Evolutionary conservation across 2,888 invertebrate genomes (phyloP).

Genomic region (Eupithecia pulchellata): DNA sequence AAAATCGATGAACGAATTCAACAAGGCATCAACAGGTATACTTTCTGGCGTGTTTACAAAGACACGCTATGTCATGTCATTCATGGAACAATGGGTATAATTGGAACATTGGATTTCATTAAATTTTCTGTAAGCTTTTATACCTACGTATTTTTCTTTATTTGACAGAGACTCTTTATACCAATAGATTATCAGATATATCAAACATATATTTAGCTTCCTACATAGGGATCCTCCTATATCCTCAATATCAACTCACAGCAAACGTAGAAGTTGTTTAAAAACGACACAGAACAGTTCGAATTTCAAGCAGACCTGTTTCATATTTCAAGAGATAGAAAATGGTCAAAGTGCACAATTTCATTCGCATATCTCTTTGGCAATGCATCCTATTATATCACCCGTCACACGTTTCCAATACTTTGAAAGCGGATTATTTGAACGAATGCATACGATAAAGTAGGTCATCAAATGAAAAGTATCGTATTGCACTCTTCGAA

Average conservation of each 20-base stretch:
- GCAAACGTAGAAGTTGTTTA: not conserved
- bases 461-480: constrained; percentile 50
- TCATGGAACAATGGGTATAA: not conserved
- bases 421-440: constrained; percentile 58
- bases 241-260: no score
- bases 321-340: not conserved
- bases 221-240: no score
- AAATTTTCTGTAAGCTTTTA: not conserved
- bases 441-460: constrained; percentile 48
- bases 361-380: constrained; percentile 21
- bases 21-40: constrained; percentile 3
- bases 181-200: not conserved
- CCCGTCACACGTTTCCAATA: constrained; percentile 46
- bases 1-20: not conserved
- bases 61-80: constrained; percentile 4
- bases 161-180: not conserved
- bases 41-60: not conserved
- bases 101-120: constrained; percentile 1
- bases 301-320: not conserved
- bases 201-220: not conserved
- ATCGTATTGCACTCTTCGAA: constrained; percentile 36
- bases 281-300: not conserved
- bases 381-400: constrained; percentile 34
- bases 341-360: not conserved
- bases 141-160: not conserved